Evolutionary conservation across 2,797 vertebrate genomes (phyloP), one percentile per base, ranked within the genome.

Genomic region (Pseudochirops cupreus): DNA sequence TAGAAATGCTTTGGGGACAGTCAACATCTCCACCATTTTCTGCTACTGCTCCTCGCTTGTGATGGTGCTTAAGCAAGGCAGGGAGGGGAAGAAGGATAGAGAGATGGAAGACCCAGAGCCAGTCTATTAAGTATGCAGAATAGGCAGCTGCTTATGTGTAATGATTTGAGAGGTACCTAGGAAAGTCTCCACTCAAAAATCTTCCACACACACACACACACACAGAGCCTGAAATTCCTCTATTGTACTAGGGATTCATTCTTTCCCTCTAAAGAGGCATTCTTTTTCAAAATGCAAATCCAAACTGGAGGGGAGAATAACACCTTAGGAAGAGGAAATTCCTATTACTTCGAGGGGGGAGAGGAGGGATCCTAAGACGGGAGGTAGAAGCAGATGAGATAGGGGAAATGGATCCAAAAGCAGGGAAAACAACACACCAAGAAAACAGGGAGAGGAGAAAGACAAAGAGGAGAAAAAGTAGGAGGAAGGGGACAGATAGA

Each of bases 401-500:
- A 1, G 0, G 39, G 4, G 39, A 26, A 87, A 87, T 24, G 21
- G 9, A 11, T 87, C 21, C 39, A 50, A 46, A 87, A 87, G 2
- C 74, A 87, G 39, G 21, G 39, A 90, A 55, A 54, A 57, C 7
- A 91, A 5, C 14, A n/a, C 50, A 33, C 91, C 91, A 94, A 82
- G 10, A 90, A 26, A 54, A 58, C 16, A 11, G 82, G 31, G 54
- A 46, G 6, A 21, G 14, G 0, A 74, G n/a, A 74, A 46, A 82
- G 3, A 14, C 2, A 74, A 39, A 5, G 1, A 39, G 11, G 18
- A 39, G 21, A 11, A 46, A 3, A 91, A 87, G 3, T 46, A 46
- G 9, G 12, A 58, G 14, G 31, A 95, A 57, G n/a, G 24, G 91
- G 87, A 96, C 31, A 50, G n/a, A 91, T 57, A 94, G 58, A 58